Evolutionary conservation across 1,140 invertebrate species (phyloP).

Genomic region (Nomia melanderi): DNA sequence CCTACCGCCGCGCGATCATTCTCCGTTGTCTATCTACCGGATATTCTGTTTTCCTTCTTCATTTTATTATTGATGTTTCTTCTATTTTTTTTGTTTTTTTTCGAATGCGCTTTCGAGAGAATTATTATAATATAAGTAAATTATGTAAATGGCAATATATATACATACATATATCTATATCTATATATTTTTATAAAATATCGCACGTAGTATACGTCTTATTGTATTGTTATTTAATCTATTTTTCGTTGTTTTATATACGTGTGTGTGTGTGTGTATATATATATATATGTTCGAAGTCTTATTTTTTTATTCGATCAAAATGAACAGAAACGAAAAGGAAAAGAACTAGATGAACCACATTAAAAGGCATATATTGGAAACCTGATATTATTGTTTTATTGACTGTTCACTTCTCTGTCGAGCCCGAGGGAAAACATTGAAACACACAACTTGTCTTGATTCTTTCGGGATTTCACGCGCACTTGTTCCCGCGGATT

Average conservation of each 20-base stretch:
- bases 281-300: neutral
- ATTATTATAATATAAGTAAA: slow-evolving; percentile 40
- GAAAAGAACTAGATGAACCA: neutral
- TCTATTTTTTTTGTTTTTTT: slow-evolving; percentile 34
- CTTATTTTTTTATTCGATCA: slow-evolving; percentile 28
- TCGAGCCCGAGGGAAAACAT: neutral
- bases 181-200: slow-evolving; percentile 42
- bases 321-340: neutral
- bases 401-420: slow-evolving; percentile 17
- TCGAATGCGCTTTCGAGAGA: slow-evolving; percentile 14
- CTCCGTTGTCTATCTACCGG: slow-evolving; percentile 9
- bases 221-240: slow-evolving; percentile 40
- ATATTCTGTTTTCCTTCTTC: slow-evolving; percentile 29
- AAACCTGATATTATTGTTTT: slow-evolving; percentile 30
- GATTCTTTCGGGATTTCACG: no score
- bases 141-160: slow-evolving; percentile 31
- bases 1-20: neutral
- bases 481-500: neutral
- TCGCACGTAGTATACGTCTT: slow-evolving; percentile 22
- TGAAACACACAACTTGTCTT: no score
- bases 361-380: neutral
- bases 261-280: neutral
- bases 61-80: slow-evolving; percentile 50
- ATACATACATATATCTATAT: slow-evolving; percentile 14
- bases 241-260: slow-evolving; percentile 36